A percentile compares a stretch with the other conserved stretches of the same genome.
Evolutionary conservation across 1,140 invertebrate genomes (phyloP).

Genomic region (Zaprionus tsacasi): DNA sequence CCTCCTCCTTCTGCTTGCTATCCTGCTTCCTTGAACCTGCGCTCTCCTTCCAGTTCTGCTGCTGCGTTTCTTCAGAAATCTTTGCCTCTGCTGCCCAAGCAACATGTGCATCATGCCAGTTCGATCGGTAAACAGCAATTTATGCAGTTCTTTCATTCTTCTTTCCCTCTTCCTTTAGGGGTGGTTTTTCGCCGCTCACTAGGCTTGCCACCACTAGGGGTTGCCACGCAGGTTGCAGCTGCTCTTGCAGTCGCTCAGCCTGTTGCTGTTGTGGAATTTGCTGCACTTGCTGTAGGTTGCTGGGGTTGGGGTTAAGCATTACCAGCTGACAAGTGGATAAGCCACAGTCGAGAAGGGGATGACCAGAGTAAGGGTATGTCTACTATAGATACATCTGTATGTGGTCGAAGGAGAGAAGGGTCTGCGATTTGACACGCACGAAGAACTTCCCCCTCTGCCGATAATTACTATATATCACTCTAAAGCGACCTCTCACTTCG

Average conservation of each 20-base stretch:
- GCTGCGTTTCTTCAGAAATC: conserved; percentile 66
- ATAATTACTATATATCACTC: not conserved
- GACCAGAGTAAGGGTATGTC: conserved; percentile 26
- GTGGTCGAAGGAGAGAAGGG: not conserved
- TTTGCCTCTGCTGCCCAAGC: conserved; percentile 66
- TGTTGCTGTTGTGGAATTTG: conserved; percentile 27
- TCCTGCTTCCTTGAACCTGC: conserved; percentile 8
- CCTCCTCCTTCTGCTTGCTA: not conserved
- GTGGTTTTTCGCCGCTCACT: conserved; percentile 53
- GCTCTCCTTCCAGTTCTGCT: not conserved
- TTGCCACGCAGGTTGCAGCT: conserved; percentile 75
- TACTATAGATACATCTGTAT: conserved; percentile 1
- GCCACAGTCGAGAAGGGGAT: conserved; percentile 18
- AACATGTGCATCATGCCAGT: conserved; percentile 65
- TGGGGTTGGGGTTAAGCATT: conserved; percentile 28
- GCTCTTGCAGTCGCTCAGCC: conserved; percentile 38
- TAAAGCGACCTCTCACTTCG: not conserved
- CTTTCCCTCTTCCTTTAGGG: conserved; percentile 45
- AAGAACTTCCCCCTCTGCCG: not conserved
- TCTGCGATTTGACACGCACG: conserved; percentile 34
- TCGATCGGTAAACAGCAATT: conserved; percentile 60
- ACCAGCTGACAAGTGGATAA: conserved; percentile 50
- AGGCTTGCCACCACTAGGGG: conserved; percentile 56
- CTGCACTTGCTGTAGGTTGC: conserved; percentile 36
- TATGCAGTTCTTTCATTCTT: conserved; percentile 56